These are phyloP conservation scores for Hyla sarda DNA, from an alignment of 2,113 vertebrate genomes.

Conservation along the genomic window DNA sequence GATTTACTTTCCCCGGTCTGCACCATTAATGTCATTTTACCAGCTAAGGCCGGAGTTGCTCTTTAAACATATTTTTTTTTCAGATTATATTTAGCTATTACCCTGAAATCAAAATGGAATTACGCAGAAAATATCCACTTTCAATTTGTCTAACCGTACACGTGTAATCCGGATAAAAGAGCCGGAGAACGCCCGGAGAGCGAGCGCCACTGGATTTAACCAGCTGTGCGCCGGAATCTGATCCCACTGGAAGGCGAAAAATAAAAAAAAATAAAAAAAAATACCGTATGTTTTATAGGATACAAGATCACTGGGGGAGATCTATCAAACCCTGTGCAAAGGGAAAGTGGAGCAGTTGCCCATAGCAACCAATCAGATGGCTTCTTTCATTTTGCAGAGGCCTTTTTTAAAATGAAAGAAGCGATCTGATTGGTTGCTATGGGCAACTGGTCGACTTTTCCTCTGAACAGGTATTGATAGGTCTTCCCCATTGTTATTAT, in stretches of 20 bases:
- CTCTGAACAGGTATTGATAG: no score
- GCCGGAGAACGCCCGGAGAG: background rate
- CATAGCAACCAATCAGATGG: no score
- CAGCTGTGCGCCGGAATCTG: background rate
- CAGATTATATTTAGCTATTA: conserved; percentile 49
- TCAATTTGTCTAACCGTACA: conserved; percentile 32
- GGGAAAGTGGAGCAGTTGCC: no score
- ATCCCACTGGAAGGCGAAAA: background rate
- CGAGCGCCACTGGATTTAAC: background rate
- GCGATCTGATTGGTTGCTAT: no score
- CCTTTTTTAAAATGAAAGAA: no score
- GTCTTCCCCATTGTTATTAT: no score
- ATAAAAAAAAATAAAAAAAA: no score
- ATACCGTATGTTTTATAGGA: no score
- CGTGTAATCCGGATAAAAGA: conserved; percentile 50
- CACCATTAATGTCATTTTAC: background rate
- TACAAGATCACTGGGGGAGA: no score
- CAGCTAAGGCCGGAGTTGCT: background rate
- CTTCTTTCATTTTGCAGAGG: no score
- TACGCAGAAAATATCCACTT: conserved; percentile 53
- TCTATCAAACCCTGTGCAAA: no score
- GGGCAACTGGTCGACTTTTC: no score
- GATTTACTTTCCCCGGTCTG: background rate
- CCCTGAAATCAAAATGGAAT: conserved; percentile 52
- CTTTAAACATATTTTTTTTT: conserved; percentile 31